phyloP scores from a whole-genome alignment of 1,140 invertebrate genomes.

The Drosophila nannoptera region DNA sequence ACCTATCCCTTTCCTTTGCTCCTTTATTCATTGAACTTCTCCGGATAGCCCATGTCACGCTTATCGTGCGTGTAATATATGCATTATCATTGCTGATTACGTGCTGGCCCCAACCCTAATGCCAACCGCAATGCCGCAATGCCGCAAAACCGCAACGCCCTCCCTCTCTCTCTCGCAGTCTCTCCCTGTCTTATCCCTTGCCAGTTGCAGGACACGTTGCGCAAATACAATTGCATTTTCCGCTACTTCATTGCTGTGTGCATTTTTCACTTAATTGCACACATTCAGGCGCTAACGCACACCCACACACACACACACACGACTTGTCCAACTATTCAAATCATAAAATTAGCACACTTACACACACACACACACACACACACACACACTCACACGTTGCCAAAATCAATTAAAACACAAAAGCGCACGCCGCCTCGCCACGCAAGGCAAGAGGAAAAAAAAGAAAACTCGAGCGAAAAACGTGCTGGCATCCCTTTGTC shows the following conservation, averaged over 20 bases:
- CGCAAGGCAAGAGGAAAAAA: conserved; percentile 34
- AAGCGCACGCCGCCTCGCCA: conserved; percentile 47
- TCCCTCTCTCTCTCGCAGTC: neutral
- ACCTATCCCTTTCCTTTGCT: too few relatives aligned
- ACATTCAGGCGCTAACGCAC: conserved; percentile 37
- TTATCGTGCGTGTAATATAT: conserved; percentile 28
- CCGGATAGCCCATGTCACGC: conserved; percentile 16
- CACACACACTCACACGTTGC: conserved; percentile 12
- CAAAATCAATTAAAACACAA: conserved; percentile 72
- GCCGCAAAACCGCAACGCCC: too few relatives aligned
- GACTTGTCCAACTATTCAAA: conserved; percentile 52
- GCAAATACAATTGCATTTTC: conserved; percentile 66
- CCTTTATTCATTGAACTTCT: neutral
- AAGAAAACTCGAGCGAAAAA: conserved; percentile 37
- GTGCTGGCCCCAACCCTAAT: conserved; percentile 6
- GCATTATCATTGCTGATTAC: conserved; percentile 39
- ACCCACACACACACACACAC: conserved; percentile 6
- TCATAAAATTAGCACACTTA: conserved; percentile 71
- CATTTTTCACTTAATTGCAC: conserved; percentile 75
- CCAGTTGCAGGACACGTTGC: conserved; percentile 16
- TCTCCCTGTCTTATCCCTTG: neutral
- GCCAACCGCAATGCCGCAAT: too few relatives aligned
- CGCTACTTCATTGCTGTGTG: conserved; percentile 54
- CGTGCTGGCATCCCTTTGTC: conserved; percentile 19
- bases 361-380: conserved; percentile 23